These are phyloP conservation scores for Myiozetetes cayanensis DNA, from an alignment of 2,113 vertebrate species.

Conservation along the genomic window DNA sequence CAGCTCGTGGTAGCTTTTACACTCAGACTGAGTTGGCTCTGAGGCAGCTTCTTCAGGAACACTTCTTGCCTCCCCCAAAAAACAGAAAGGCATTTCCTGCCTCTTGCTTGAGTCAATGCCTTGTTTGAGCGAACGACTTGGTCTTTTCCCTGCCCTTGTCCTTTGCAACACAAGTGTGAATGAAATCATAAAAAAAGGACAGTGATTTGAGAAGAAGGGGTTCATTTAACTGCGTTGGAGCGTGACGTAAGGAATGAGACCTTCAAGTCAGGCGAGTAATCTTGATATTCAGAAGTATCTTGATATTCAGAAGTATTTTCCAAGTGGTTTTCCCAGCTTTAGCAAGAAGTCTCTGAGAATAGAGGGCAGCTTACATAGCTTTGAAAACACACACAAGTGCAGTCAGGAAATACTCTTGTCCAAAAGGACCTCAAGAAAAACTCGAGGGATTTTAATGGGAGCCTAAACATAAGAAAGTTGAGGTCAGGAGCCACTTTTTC, in stretches of 20 bases:
- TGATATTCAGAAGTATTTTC: not conserved
- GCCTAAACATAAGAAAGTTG: conserved; percentile 21
- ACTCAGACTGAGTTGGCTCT: not conserved
- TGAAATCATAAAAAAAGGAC: not conserved
- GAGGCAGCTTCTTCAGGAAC: not conserved
- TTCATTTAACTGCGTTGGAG: not conserved
- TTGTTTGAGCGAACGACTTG: not conserved
- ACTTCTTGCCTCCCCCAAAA: not conserved
- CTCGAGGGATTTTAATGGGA: conserved; percentile 11
- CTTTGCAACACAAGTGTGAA: conserved; percentile 17
- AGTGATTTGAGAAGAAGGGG: conserved; percentile 23
- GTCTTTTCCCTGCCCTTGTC: conserved; percentile 11
- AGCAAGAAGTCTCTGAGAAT: not conserved
- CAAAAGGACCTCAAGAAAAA: conserved; percentile 44
- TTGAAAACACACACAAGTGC: conserved; percentile 11
- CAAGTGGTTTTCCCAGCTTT: not conserved
- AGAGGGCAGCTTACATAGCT: not conserved
- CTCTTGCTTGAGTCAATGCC: not conserved
- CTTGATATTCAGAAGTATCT: not conserved
- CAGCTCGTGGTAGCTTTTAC: not conserved
- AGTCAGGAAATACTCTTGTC: conserved; percentile 39
- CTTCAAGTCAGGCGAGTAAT: not conserved
- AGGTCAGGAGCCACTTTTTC: not conserved
- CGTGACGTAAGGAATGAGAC: conserved; percentile 6
- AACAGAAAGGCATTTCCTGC: conserved; percentile 26